Evolutionary conservation across 2,797 vertebrate species (phyloP).

Genomic region (Notoglanidium macrostoma): DNA sequence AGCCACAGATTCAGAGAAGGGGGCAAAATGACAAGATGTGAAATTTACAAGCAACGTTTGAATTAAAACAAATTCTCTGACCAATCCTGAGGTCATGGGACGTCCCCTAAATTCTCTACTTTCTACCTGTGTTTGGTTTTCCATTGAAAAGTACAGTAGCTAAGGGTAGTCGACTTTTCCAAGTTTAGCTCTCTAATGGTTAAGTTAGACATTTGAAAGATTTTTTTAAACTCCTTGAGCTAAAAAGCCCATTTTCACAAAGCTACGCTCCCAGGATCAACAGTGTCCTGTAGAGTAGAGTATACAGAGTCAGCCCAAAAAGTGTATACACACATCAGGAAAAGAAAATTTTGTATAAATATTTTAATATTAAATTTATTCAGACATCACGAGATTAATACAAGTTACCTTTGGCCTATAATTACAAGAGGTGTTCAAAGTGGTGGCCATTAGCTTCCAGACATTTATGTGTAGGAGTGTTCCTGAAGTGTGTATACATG

Average conservation of each 20-base stretch:
- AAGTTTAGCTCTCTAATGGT: not conserved
- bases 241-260: not conserved
- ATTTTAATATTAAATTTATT: too few species aligned
- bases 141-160: not conserved
- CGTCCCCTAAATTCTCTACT: not conserved
- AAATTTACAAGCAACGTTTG: not conserved
- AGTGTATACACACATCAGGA: too few species aligned
- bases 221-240: not conserved
- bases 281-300: not conserved
- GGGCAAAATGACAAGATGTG: not conserved
- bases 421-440: too few species aligned
- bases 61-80: not conserved
- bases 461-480: too few species aligned
- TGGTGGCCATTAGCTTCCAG: too few species aligned
- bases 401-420: too few species aligned
- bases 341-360: too few species aligned
- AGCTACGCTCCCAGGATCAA: not conserved
- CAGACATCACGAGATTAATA: too few species aligned
- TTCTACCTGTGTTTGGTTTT: not conserved
- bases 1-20: not conserved
- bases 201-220: not conserved
- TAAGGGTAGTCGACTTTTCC: not conserved
- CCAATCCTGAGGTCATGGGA: not conserved
- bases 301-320: too few species aligned
- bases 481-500: too few species aligned